Conservation (phyloP, 2,113 vertebrate genomes). For the Platycercus adscitus region DNA sequence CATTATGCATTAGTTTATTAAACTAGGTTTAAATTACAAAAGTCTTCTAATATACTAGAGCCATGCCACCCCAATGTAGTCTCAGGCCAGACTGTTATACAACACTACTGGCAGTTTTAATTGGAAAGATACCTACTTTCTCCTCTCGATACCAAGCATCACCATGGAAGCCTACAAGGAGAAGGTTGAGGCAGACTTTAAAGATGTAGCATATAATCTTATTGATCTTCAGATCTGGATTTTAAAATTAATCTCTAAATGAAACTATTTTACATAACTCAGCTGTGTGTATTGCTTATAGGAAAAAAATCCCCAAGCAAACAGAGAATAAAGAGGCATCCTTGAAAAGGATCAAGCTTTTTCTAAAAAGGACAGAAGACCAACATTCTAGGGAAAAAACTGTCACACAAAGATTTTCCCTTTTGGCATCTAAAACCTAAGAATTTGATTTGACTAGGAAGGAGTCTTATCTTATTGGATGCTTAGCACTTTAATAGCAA, state of each 20-base stretch:
- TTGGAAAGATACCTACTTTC: neutral
- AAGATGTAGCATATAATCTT: neutral
- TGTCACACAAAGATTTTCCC: neutral
- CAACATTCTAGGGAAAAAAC: neutral
- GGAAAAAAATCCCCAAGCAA: neutral
- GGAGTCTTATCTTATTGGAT: neutral
- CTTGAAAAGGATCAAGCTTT: neutral
- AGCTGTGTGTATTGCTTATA: neutral
- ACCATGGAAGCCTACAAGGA: neutral
- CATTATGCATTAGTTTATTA: neutral
- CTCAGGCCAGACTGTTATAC: neutral
- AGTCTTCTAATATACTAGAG: neutral
- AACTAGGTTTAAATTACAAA: neutral
- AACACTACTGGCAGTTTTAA: neutral
- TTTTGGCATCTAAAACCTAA: neutral
- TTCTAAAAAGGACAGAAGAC: neutral
- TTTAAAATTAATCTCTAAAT: neutral
- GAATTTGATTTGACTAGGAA: neutral
- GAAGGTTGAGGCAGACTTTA: neutral
- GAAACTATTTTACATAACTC: neutral
- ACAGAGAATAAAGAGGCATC: neutral
- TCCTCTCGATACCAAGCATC: neutral
- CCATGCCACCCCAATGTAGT: neutral
- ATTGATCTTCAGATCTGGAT: neutral
- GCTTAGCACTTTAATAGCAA: neutral